phyloP scores from a whole-genome alignment of 2,888 invertebrate species.

The Aspidapion aeneum region DNA sequence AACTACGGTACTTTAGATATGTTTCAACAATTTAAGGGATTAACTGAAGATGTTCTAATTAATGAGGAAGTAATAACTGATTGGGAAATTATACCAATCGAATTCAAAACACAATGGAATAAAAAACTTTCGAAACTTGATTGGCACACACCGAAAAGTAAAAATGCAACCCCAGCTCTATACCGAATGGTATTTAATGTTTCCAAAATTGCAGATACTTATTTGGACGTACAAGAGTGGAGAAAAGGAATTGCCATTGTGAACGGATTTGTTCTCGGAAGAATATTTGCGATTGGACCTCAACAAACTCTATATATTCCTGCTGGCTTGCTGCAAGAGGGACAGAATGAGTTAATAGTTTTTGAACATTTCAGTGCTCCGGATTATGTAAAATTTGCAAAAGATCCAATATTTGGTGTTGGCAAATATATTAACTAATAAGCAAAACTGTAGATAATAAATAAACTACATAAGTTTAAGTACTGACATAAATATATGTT shows the following conservation, averaged over 20 bases:
- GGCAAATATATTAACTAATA: slow-evolving; percentile 18
- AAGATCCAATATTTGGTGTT: slow-evolving; percentile 30
- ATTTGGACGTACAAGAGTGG: slow-evolving; percentile 78
- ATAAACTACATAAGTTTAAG: too few species aligned
- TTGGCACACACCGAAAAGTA: slow-evolving; percentile 66
- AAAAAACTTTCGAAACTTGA: slow-evolving; percentile 31
- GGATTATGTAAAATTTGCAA: slow-evolving; percentile 33
- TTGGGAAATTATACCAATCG: slow-evolving; percentile 49
- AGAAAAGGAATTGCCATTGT: slow-evolving; percentile 79
- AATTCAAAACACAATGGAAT: slow-evolving; percentile 49
- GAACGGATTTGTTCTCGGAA: slow-evolving; percentile 81
- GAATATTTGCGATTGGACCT: slow-evolving; percentile 76
- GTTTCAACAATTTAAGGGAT: slow-evolving; percentile 45
- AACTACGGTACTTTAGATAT: slow-evolving; percentile 52
- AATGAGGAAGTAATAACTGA: slow-evolving; percentile 37
- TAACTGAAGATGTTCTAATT: slow-evolving; percentile 46
- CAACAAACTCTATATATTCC: slow-evolving; percentile 81
- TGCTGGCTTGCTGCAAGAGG: slow-evolving; percentile 59
- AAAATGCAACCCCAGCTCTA: slow-evolving; percentile 54
- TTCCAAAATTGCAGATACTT: slow-evolving; percentile 63
- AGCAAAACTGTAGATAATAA: too few species aligned
- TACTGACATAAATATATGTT: too few species aligned
- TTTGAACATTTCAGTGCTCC: slow-evolving; percentile 42
- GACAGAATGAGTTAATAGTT: slow-evolving; percentile 43
- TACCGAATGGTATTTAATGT: slow-evolving; percentile 41